Conservation (phyloP, 23 tunicate genomes). For the Ascidia mentula region DNA sequence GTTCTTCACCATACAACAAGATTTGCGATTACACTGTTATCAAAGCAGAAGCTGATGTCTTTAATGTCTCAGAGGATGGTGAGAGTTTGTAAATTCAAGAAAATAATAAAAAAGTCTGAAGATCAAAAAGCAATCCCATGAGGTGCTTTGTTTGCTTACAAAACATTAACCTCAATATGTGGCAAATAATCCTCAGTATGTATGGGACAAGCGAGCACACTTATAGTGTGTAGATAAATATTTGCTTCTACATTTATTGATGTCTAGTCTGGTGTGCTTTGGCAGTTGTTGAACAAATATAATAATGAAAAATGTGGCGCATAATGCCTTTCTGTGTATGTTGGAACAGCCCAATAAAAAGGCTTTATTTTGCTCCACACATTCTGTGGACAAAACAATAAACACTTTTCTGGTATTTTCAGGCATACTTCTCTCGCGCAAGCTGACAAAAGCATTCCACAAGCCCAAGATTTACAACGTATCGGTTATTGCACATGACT, state of each 20-base stretch:
- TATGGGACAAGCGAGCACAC: background rate
- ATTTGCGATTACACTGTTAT: slow-evolving; percentile 29
- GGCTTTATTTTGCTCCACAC: background rate
- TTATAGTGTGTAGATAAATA: background rate
- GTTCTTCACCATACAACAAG: slow-evolving; percentile 12
- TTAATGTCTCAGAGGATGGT: slow-evolving; percentile 20
- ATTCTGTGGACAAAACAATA: too few relatives aligned
- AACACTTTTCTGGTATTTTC: background rate
- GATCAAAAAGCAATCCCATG: background rate
- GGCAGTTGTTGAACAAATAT: background rate
- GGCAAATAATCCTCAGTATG: background rate
- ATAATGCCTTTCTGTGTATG: background rate
- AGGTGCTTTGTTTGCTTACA: background rate
- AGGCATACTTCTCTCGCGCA: slow-evolving; percentile 26
- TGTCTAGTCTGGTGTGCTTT: background rate
- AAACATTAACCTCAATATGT: background rate
- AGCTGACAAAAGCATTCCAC: background rate
- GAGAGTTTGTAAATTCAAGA: background rate
- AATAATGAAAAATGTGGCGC: background rate
- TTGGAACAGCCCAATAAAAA: background rate
- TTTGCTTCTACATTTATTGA: background rate
- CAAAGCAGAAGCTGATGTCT: slow-evolving; percentile 12
- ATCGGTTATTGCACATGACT: slow-evolving; percentile 48
- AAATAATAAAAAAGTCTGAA: too few relatives aligned
- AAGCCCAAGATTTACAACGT: background rate